These are phyloP conservation scores for Palythoa heliodiscus DNA, from an alignment of 92 coral and sea anemone genomes.

Conservation along the genomic window DNA sequence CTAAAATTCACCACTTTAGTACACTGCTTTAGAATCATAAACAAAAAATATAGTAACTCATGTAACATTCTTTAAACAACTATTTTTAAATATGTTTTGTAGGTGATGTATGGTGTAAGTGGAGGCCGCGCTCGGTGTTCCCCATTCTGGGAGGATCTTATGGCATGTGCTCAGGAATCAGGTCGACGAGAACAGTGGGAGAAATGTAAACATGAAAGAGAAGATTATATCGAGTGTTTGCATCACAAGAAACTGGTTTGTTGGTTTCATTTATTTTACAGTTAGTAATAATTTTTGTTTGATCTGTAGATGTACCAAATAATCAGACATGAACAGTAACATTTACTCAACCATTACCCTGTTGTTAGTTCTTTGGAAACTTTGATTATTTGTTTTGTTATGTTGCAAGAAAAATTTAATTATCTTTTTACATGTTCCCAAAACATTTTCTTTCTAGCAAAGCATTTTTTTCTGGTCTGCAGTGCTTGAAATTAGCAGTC, in stretches of 20 bases:
- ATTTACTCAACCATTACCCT: too few species aligned
- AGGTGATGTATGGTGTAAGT: constrained; percentile 53
- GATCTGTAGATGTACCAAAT: too few species aligned
- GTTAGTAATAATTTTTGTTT: too few species aligned
- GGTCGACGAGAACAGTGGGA: constrained; percentile 86
- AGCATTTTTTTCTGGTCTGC: too few species aligned
- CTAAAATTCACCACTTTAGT: too few species aligned
- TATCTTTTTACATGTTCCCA: too few species aligned
- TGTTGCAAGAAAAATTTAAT: too few species aligned
- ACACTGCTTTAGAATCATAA: neutral
- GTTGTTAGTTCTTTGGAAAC: too few species aligned
- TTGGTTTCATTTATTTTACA: neutral
- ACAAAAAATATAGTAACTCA: neutral
- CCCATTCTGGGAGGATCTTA: constrained; percentile 91
- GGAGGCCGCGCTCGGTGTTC: constrained; percentile 91
- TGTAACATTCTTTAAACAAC: neutral
- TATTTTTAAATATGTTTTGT: neutral
- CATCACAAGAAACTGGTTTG: constrained; percentile 97
- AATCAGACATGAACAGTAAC: too few species aligned
- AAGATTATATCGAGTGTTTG: constrained; percentile 92
- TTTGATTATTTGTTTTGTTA: too few species aligned
- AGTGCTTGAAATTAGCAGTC: too few species aligned
- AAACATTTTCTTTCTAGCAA: too few species aligned
- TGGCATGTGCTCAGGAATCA: constrained; percentile 66
- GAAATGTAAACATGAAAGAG: constrained; percentile 72